Percentiles rank a stretch among this genome's conserved stretches.
Evolutionary conservation across 2,888 invertebrate genomes (phyloP).

Genomic region (Homarus gammarus): DNA sequence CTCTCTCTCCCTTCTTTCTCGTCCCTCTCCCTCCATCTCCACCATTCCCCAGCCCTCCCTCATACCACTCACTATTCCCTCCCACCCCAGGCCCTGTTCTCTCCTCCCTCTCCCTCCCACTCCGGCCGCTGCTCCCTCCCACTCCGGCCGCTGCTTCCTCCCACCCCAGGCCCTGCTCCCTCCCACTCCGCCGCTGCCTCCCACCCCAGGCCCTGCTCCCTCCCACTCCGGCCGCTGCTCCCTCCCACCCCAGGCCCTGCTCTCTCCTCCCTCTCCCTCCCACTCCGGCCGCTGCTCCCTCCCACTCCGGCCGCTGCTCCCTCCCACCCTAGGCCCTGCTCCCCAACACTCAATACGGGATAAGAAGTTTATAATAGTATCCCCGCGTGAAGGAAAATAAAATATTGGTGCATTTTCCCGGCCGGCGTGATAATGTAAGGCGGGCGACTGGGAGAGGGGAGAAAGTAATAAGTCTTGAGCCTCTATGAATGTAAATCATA

Average conservation of each 20-base stretch:
- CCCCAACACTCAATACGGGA: not conserved
- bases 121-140: no score
- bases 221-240: not conserved
- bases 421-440: conserved; percentile 19
- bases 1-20: no score
- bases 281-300: not conserved
- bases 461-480: conserved; percentile 48
- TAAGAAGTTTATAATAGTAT: not conserved
- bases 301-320: not conserved
- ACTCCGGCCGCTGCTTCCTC: no score
- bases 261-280: not conserved
- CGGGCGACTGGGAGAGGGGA: not conserved
- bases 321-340: not conserved
- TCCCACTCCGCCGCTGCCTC: no score
- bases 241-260: no score
- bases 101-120: no score
- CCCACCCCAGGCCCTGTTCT: no score
- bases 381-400: conserved; percentile 18
- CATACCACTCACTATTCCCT: no score
- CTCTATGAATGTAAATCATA: conserved; percentile 59
- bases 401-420: not conserved
- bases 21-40: no score
- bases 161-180: no score
- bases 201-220: no score
- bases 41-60: no score